Evolutionary conservation across 2,888 invertebrate genomes (phyloP), one percentile per base, ranked within the genome.

Genomic region (Erebia ligea): DNA sequence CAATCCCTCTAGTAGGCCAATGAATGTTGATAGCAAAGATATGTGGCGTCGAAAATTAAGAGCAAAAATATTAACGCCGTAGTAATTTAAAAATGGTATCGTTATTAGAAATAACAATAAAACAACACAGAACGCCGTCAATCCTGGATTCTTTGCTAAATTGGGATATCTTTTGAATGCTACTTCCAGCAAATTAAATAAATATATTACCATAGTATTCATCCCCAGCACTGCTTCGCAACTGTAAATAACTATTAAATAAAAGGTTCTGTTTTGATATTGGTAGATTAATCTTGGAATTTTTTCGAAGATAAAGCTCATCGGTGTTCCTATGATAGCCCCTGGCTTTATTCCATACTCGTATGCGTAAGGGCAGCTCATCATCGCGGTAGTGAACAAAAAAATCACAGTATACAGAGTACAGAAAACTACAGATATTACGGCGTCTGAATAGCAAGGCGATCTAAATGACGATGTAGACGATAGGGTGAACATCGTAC

Each of bases 341-440:
- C 72, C 72, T 0, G 87, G 80, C 3, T 69, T 73, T 5, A 81
- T 77, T 10, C 77, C 78, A 63, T 84, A 82, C 34, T 79, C 79
- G 70, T 81, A 86, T 11, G 87, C 80, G 62, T 88, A 89, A 0
- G 92, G 90, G 66, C 92, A 91, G 6, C 79, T 69, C 83, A 91
- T 84, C 84, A 91, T 84, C 9, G 84, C 85, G 1, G 78, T 77
- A 9, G 81, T 83, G 72, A 79, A 82, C 45, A 84, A 78, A 10
- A 83, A 74, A 1, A 91, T 73, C 5, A 84, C 50, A 0, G 81
- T 73, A 58, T 85, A 81, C 2, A 77, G 77, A 0, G 77, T 72
- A 61, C 82, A 79, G 1, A 83, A 74, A 1, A 84, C 77, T 1
- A 86, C 83, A 8, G 83, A 77, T 17, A 87, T 78, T 10, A 91